Evolutionary conservation across 1,140 invertebrate species (phyloP).

Genomic region (Neodiprion lecontei): DNA sequence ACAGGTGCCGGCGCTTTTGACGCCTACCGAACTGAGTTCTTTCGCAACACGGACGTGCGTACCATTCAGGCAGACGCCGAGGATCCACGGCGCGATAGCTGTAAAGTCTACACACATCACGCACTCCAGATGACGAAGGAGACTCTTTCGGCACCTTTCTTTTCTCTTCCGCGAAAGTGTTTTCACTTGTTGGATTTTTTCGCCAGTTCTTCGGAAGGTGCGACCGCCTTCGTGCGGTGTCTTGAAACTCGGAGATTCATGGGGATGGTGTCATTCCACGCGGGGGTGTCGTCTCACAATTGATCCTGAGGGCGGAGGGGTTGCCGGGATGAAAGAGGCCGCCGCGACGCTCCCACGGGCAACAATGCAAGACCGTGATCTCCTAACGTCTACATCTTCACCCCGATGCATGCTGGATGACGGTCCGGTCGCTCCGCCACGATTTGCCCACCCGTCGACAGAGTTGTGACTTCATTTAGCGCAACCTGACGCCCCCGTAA

Average conservation of each 20-base stretch:
- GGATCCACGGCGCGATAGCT: slow-evolving; percentile 30
- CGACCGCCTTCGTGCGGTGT: slow-evolving; percentile 16
- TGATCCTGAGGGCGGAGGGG: slow-evolving; percentile 33
- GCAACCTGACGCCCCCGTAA: slow-evolving; percentile 27
- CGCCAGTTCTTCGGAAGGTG: slow-evolving; percentile 21
- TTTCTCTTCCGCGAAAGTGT: background rate
- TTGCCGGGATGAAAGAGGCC: slow-evolving; percentile 55
- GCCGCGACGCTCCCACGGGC: slow-evolving; percentile 51
- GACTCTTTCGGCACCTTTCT: slow-evolving; percentile 8
- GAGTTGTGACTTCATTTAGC: slow-evolving; percentile 58
- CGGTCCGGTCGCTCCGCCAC: slow-evolving; percentile 7
- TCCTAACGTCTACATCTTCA: slow-evolving; percentile 20
- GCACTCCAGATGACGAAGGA: slow-evolving; percentile 1
- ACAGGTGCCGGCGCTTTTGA: slow-evolving; percentile 48
- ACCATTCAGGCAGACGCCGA: no score
- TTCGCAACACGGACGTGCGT: background rate
- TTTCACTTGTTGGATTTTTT: slow-evolving; percentile 18
- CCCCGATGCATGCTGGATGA: slow-evolving; percentile 2
- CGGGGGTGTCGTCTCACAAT: slow-evolving; percentile 21
- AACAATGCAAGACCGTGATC: slow-evolving; percentile 52
- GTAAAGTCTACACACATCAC: slow-evolving; percentile 15
- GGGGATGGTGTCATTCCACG: slow-evolving; percentile 21
- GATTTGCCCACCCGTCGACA: slow-evolving; percentile 50
- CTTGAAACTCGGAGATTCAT: background rate
- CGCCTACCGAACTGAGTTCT: slow-evolving; percentile 27